A percentile compares a stretch with the other conserved stretches of the same genome.
Evolutionary conservation across 2,797 vertebrate genomes (phyloP).

Genomic region (Scarus forsteni): DNA sequence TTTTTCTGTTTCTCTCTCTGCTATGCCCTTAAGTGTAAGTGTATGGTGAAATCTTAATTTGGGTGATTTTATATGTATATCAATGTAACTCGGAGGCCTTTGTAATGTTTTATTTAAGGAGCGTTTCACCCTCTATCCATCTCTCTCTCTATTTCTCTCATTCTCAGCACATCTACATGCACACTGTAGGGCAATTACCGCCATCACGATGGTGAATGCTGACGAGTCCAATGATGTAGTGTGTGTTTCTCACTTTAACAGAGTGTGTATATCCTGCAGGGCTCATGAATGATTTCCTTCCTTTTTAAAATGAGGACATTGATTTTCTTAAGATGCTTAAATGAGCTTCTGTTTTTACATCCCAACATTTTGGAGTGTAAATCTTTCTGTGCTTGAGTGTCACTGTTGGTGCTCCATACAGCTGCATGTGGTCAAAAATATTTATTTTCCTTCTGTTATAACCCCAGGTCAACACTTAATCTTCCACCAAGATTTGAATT

Average conservation of each 20-base stretch:
- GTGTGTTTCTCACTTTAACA: constrained; percentile 13
- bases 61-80: constrained; percentile 68
- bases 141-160: constrained; percentile 3
- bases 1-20: constrained; percentile 37
- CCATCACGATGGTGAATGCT: no score
- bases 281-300: not conserved
- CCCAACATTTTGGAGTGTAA: no score
- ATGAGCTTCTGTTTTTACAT: no score
- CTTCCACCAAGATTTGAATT: no score
- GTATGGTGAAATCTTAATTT: constrained; percentile 47
- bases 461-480: no score
- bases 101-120: constrained; percentile 70
- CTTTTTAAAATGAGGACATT: not conserved
- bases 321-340: not conserved
- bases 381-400: no score
- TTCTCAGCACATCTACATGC: constrained; percentile 39
- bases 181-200: constrained; percentile 25
- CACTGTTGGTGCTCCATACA: no score
- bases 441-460: no score
- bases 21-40: constrained; percentile 53
- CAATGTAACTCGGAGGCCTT: constrained; percentile 77
- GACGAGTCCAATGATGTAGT: not conserved
- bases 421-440: no score
- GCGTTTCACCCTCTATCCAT: constrained; percentile 23
- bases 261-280: not conserved